Conservation (phyloP, 2,113 vertebrate genomes). For the Raphicerus campestris region DNA sequence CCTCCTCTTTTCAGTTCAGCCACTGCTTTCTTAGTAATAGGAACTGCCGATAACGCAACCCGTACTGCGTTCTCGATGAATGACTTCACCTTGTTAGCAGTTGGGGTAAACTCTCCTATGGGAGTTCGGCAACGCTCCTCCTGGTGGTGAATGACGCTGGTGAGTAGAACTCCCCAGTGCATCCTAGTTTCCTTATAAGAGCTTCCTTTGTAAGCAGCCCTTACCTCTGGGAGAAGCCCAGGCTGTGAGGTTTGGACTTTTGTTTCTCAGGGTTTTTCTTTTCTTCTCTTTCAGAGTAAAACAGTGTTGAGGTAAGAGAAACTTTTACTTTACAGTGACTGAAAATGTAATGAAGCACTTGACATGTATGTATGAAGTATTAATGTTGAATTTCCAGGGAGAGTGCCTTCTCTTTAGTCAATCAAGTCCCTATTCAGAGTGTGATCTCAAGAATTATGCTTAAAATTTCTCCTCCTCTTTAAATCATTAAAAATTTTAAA, state of each 20-base stretch:
- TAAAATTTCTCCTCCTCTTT: neutral
- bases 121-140: neutral
- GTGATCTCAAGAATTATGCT: neutral
- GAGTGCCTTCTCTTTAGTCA: neutral
- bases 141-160: neutral
- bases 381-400: neutral
- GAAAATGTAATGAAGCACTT: neutral
- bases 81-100: neutral
- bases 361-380: neutral
- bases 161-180: neutral
- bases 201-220: neutral
- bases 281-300: neutral
- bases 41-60: neutral
- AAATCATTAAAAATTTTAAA: neutral
- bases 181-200: neutral
- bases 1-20: constrained; percentile 18
- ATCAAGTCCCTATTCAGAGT: neutral
- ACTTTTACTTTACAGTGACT: neutral
- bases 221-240: neutral
- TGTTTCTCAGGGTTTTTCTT: neutral
- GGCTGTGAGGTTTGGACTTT: neutral
- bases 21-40: constrained; percentile 21
- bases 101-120: neutral
- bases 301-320: neutral
- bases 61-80: neutral